These are phyloP conservation scores for Trematomus bernacchii DNA, from an alignment of 2,797 vertebrate genomes.

Conservation along the genomic window DNA sequence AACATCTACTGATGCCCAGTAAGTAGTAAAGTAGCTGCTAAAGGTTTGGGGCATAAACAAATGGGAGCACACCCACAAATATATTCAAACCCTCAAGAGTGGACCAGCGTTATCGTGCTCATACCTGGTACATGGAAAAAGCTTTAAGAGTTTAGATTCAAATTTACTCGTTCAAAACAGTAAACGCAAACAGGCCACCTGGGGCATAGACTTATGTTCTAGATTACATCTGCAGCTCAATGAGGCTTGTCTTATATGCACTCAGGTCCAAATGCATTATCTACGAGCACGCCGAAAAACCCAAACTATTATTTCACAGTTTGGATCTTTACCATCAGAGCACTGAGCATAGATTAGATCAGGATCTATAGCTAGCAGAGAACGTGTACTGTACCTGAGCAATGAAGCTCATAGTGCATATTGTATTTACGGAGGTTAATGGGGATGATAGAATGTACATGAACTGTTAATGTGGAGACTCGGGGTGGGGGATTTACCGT, in stretches of 20 bases:
- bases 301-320: conserved; percentile 43
- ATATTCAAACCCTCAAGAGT: conserved; percentile 26
- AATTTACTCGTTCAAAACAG: conserved; percentile 15
- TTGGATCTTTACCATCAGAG: conserved; percentile 29
- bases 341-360: conserved; percentile 20
- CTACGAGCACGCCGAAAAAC: conserved; percentile 17
- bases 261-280: conserved; percentile 27
- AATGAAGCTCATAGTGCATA: conserved; percentile 34
- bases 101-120: not conserved
- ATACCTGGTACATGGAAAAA: not conserved
- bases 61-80: not conserved
- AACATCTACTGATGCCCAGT: conserved; percentile 11
- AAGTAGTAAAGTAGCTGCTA: not conserved
- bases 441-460: conserved; percentile 67
- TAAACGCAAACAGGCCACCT: conserved; percentile 24
- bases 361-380: conserved; percentile 19
- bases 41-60: conserved; percentile 43
- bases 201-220: conserved; percentile 15
- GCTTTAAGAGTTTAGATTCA: not conserved
- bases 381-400: conserved; percentile 17
- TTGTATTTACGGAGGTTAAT: conserved; percentile 58
- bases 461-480: conserved; percentile 66
- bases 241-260: conserved; percentile 31
- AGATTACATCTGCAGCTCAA: conserved; percentile 44
- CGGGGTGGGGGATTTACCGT: conserved; percentile 55